phyloP scores from a whole-genome alignment of 2,888 invertebrate species.

The Drosophila meridionalis region DNA sequence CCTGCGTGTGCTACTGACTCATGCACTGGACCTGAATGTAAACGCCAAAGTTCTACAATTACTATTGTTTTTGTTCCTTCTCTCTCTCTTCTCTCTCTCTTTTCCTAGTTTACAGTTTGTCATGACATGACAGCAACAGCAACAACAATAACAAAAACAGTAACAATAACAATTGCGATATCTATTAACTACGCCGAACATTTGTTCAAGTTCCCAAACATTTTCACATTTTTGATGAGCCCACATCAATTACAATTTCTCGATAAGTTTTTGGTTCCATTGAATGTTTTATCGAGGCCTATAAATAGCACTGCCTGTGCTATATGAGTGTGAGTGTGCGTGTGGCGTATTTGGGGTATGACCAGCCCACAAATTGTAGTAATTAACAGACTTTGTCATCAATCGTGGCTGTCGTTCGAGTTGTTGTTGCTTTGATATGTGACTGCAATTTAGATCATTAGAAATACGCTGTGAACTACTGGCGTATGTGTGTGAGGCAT shows the following conservation, averaged over 20 bases:
- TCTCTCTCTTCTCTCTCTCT: background rate
- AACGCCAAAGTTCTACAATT: background rate
- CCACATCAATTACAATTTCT: conserved; percentile 51
- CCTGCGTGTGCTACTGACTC: conserved; percentile 33
- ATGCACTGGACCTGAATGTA: conserved; percentile 12
- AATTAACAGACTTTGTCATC: conserved; percentile 52
- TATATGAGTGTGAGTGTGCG: conserved; percentile 6
- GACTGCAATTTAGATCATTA: conserved; percentile 29
- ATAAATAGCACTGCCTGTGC: conserved; percentile 33
- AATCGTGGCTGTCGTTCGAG: conserved; percentile 24
- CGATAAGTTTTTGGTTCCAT: conserved; percentile 48
- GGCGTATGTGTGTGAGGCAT: background rate
- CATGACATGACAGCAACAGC: conserved; percentile 13
- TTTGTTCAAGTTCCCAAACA: conserved; percentile 49
- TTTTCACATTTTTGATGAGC: conserved; percentile 53
- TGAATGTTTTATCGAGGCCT: conserved; percentile 42
- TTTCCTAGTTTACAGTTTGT: conserved; percentile 33
- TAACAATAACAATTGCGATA: conserved; percentile 34
- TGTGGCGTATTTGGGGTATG: conserved; percentile 19
- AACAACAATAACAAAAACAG: background rate
- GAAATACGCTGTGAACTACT: background rate
- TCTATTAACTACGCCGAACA: conserved; percentile 36
- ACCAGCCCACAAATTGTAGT: conserved; percentile 53
- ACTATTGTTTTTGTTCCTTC: background rate
- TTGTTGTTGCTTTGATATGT: conserved; percentile 34